Percentiles rank a stretch among this genome's conserved stretches.
Evolutionary conservation across 2,888 invertebrate species (phyloP).

Genomic region (Drosophila meridionalis): DNA sequence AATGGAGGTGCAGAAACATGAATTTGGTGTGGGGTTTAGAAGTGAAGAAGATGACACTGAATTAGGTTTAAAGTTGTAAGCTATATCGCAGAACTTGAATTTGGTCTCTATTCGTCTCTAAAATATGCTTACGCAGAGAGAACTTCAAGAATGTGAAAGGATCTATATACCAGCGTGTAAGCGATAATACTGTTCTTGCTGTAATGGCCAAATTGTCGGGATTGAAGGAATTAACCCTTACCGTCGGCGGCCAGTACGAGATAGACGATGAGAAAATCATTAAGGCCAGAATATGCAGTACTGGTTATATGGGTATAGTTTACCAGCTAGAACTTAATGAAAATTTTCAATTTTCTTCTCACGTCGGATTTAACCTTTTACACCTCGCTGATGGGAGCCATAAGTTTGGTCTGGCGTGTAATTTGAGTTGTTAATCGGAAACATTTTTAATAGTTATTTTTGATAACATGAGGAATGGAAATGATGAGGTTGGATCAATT

Average conservation of each 20-base stretch:
- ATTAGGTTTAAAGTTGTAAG: neutral
- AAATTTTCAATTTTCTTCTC: neutral
- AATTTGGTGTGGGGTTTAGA: neutral
- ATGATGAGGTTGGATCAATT: constrained; percentile 39
- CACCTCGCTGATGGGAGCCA: neutral
- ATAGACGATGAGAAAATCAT: neutral
- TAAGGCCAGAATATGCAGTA: constrained; percentile 2
- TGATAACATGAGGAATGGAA: neutral
- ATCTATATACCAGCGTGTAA: neutral
- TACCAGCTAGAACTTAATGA: neutral
- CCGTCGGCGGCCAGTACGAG: neutral
- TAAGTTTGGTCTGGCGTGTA: neutral
- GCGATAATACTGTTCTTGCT: neutral
- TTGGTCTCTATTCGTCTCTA: neutral
- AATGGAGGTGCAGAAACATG: neutral
- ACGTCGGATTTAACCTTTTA: neutral
- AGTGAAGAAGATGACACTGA: neutral
- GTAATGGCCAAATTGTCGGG: neutral
- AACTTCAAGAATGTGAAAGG: neutral
- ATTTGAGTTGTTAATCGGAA: neutral
- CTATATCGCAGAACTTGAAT: neutral
- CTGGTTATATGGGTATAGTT: neutral
- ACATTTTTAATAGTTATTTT: neutral
- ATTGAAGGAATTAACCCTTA: neutral
- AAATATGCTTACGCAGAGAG: neutral